Conservation (phyloP, 1,140 invertebrate species). For the Chironomus striatipennis region DNA sequence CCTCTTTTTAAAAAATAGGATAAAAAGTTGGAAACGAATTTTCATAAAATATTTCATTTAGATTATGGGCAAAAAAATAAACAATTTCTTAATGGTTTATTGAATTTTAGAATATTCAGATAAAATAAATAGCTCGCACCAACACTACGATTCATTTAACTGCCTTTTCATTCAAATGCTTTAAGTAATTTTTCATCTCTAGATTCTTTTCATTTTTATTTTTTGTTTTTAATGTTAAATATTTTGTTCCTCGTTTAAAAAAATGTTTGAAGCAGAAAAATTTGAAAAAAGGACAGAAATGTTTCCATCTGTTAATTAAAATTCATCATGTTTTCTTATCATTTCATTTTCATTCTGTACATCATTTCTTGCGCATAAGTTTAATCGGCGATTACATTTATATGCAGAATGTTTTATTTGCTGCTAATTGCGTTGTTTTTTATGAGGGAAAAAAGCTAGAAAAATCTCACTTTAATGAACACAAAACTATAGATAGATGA, state of each 20-base stretch:
- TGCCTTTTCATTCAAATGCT: no score
- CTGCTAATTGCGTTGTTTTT: background rate
- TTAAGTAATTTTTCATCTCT: no score
- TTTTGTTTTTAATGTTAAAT: background rate
- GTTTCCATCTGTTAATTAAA: background rate
- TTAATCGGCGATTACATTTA: background rate
- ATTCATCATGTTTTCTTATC: background rate
- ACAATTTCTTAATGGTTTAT: no score
- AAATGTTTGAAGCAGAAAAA: background rate
- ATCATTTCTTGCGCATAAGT: background rate
- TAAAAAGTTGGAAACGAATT: no score
- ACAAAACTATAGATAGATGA: no score
- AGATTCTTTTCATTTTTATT: background rate
- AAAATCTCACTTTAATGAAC: no score
- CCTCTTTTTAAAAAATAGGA: no score
- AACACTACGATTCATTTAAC: background rate
- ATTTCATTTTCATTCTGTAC: background rate
- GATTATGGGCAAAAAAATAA: no score
- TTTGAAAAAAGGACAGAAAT: background rate
- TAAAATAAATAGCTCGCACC: background rate
- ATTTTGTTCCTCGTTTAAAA: background rate
- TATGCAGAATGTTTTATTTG: background rate
- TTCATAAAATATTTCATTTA: no score
- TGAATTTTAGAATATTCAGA: background rate
- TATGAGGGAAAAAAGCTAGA: no score